These are phyloP conservation scores for Aplidium turbinatum DNA, from an alignment of 23 tunicate genomes.

Conservation along the genomic window DNA sequence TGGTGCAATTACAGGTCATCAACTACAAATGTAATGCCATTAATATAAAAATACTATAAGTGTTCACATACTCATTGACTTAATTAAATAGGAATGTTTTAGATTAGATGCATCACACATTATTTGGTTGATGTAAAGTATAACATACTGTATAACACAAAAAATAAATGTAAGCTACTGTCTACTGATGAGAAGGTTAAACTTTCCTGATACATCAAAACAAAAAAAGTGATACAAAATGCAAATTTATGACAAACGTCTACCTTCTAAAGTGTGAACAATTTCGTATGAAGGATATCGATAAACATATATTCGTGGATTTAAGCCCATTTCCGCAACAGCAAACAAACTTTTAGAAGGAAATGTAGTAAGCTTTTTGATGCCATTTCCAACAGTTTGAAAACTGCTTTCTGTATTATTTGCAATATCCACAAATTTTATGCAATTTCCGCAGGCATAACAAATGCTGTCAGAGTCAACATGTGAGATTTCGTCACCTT, in stretches of 20 bases:
- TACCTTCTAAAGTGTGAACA: conserved; percentile 42
- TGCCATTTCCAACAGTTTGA: conserved; percentile 51
- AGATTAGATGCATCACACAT: too few relatives aligned
- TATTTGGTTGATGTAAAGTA: too few relatives aligned
- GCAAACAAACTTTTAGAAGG: conserved; percentile 61
- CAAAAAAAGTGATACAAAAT: not conserved
- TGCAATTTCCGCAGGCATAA: conserved; percentile 53
- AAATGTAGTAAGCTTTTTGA: conserved; percentile 47
- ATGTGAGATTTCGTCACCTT: conserved; percentile 45
- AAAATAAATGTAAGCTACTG: too few relatives aligned
- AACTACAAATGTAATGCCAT: too few relatives aligned
- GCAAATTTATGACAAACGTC: not conserved
- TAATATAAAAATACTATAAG: too few relatives aligned
- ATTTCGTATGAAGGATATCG: conserved; percentile 48
- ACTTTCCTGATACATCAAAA: too few relatives aligned
- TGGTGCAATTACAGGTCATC: too few relatives aligned
- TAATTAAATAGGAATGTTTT: too few relatives aligned
- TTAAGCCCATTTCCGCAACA: conserved; percentile 50
- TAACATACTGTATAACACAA: too few relatives aligned
- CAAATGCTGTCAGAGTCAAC: conserved; percentile 42
- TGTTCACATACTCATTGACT: too few relatives aligned
- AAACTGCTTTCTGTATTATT: conserved; percentile 42
- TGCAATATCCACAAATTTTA: conserved; percentile 51
- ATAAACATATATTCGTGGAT: conserved; percentile 69
- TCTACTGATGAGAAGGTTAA: too few relatives aligned